These are phyloP conservation scores for Apocheima hispidaria DNA, from an alignment of 2,888 invertebrate genomes.

Conservation along the genomic window DNA sequence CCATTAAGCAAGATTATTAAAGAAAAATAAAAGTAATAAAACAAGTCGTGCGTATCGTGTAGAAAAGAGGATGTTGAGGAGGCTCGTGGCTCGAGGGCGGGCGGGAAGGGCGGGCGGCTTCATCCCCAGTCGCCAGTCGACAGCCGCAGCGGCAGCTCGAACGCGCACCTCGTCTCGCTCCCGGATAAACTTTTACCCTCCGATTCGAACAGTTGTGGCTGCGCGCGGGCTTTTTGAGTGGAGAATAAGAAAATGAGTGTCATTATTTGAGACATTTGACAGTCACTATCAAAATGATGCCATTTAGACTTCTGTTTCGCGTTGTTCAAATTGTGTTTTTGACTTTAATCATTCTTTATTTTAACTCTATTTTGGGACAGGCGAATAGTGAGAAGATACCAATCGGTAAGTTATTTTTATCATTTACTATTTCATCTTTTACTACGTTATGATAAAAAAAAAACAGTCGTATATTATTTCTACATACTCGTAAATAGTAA, in stretches of 20 bases:
- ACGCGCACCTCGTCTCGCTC: background rate
- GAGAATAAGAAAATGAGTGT: constrained; percentile 31
- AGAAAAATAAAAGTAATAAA: constrained; percentile 83
- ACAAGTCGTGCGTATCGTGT: constrained; percentile 76
- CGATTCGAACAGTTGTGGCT: constrained; percentile 45
- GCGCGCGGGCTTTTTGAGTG: constrained; percentile 40
- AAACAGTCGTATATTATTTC: no score
- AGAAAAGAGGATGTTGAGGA: constrained; percentile 62
- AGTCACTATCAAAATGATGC: constrained; percentile 51
- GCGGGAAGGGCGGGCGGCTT: constrained; percentile 60
- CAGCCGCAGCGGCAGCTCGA: constrained; percentile 39
- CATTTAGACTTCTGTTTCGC: constrained; percentile 56
- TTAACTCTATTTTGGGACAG: constrained; percentile 53
- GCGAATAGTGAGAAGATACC: constrained; percentile 59
- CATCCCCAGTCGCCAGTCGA: constrained; percentile 67
- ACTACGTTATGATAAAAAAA: no score
- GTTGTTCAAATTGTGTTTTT: constrained; percentile 59
- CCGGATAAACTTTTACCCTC: constrained; percentile 35
- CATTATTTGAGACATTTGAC: background rate
- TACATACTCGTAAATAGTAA: no score
- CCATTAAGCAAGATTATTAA: constrained; percentile 81
- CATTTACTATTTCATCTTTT: background rate
- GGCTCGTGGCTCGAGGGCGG: constrained; percentile 60
- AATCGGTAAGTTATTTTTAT: constrained; percentile 61
- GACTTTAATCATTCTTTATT: constrained; percentile 58